phyloP scores from a whole-genome alignment of 2,797 vertebrate species.

The Petrocephalus schoutedeni region DNA sequence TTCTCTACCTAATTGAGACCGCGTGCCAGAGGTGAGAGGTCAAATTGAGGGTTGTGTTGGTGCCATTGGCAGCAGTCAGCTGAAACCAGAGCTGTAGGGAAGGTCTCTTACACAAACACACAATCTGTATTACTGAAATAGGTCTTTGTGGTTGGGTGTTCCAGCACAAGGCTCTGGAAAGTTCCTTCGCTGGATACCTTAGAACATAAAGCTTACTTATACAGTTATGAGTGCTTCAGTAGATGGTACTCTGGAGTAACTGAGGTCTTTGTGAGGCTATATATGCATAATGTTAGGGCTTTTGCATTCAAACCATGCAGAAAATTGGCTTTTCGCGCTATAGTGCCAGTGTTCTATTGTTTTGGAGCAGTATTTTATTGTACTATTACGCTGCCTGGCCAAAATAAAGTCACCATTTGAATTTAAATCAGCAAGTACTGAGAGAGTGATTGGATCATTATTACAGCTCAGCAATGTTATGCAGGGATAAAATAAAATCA shows the following conservation, averaged over 20 bases:
- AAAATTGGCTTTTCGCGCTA: background rate
- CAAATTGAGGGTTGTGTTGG: background rate
- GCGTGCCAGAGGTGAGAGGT: background rate
- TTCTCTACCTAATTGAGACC: constrained; percentile 8
- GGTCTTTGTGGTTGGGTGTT: background rate
- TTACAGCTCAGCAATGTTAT: no score
- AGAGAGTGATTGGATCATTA: no score
- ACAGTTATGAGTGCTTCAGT: background rate
- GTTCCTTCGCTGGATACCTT: constrained; percentile 2
- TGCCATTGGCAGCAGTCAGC: background rate
- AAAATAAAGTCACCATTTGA: no score
- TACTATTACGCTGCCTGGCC: no score
- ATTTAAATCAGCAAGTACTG: no score
- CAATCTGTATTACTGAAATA: constrained; percentile 7
- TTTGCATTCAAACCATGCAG: background rate
- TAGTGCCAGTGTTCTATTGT: background rate
- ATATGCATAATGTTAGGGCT: background rate
- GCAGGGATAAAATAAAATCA: no score
- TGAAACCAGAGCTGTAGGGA: background rate
- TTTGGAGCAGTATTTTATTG: background rate
- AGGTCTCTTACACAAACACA: background rate
- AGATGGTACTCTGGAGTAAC: background rate
- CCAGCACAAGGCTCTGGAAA: background rate
- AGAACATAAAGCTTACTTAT: background rate
- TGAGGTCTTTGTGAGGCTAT: background rate